Evolutionary conservation across 2,113 vertebrate species (phyloP).

Genomic region (Columba janthina): DNA sequence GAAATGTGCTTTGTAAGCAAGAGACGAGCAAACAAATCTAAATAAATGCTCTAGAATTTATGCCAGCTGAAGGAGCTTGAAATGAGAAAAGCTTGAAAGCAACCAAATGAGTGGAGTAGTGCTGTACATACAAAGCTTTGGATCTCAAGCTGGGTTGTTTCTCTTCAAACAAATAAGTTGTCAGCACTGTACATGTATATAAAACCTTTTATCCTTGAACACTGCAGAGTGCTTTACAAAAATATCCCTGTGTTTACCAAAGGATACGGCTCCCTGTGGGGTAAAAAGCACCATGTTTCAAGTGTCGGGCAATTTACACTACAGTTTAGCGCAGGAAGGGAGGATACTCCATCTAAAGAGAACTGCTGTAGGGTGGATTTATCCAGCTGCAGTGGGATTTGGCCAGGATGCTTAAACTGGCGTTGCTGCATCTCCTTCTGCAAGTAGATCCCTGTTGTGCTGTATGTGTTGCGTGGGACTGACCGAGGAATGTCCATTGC

Average conservation of each 20-base stretch:
- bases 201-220: slow-evolving; percentile 35
- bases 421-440: not conserved
- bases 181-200: slow-evolving; percentile 35
- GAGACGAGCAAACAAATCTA: slow-evolving; percentile 41
- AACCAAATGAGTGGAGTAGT: slow-evolving; percentile 22
- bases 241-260: not conserved
- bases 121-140: slow-evolving; percentile 23
- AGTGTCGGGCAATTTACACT: slow-evolving; percentile 7
- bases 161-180: slow-evolving; percentile 33
- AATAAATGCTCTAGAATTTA: slow-evolving; percentile 38
- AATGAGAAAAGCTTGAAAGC: slow-evolving; percentile 54
- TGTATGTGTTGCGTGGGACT: not conserved
- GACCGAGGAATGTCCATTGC: not conserved
- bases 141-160: slow-evolving; percentile 47
- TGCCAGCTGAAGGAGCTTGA: slow-evolving; percentile 33
- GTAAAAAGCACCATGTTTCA: not conserved
- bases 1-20: not conserved
- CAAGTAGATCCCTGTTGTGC: fast-evolving
- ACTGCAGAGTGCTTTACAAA: slow-evolving; percentile 3
- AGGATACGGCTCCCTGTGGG: not conserved
- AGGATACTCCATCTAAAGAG: not conserved
- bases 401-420: not conserved
- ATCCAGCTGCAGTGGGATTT: not conserved
- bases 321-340: not conserved
- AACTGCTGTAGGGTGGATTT: not conserved